Conservation (phyloP, 2,888 invertebrate genomes). For the Dastarcus helophoroides region DNA sequence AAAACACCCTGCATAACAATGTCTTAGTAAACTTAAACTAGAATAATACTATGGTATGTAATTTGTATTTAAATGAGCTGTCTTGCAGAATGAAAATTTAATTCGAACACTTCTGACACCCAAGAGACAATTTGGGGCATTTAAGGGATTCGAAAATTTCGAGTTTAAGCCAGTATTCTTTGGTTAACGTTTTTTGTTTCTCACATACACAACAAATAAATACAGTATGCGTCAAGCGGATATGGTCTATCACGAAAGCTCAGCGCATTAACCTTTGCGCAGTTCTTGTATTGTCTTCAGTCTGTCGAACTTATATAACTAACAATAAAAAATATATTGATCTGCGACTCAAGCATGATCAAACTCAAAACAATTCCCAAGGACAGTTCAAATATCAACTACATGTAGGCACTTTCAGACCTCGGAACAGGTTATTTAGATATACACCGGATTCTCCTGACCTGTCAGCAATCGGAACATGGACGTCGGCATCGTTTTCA, state of each 20-base stretch:
- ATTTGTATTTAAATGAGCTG: no score
- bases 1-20: no score
- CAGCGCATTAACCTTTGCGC: conserved; percentile 32
- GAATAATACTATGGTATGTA: no score
- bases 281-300: conserved; percentile 39
- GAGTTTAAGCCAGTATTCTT: conserved; percentile 28
- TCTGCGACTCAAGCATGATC: conserved; percentile 36
- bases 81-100: no score
- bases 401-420: conserved; percentile 53
- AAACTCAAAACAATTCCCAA: conserved; percentile 32
- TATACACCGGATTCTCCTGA: conserved; percentile 98
- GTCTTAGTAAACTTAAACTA: no score
- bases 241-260: conserved; percentile 37
- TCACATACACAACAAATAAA: conserved; percentile 33
- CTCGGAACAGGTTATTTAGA: conserved; percentile 49
- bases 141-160: no score
- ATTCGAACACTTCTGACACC: no score
- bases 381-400: conserved; percentile 36
- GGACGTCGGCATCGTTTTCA: conserved; percentile 99
- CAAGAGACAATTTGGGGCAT: no score
- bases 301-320: conserved; percentile 35
- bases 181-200: conserved; percentile 35
- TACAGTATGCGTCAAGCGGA: conserved; percentile 34
- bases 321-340: conserved; percentile 36
- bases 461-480: conserved; percentile 99